phyloP scores from a whole-genome alignment of 2,113 vertebrate genomes.

The Gorsachius goisagi region DNA sequence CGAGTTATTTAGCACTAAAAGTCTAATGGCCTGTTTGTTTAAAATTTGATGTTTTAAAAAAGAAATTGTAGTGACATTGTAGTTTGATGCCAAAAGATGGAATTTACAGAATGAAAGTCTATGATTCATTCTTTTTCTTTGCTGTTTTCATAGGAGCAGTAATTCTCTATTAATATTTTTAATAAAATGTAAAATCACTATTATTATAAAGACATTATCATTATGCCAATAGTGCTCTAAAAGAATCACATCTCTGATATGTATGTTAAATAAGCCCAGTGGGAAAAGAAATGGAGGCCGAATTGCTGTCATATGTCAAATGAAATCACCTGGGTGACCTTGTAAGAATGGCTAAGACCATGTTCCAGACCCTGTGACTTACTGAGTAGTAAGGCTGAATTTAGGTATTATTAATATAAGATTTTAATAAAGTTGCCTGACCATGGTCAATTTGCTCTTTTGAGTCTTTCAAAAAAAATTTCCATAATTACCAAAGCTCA shows the following conservation, averaged over 20 bases:
- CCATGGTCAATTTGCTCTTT: background rate
- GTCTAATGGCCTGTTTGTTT: background rate
- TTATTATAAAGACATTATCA: conserved; percentile 62
- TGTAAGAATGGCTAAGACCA: conserved; percentile 43
- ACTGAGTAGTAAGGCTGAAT: conserved; percentile 1
- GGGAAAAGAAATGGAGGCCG: conserved; percentile 42
- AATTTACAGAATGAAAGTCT: background rate
- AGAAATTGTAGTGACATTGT: background rate
- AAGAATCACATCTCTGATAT: conserved; percentile 53
- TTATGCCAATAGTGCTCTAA: conserved; percentile 58
- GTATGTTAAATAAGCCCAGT: conserved; percentile 43
- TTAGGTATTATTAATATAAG: conserved; percentile 36
- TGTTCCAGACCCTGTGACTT: conserved; percentile 25
- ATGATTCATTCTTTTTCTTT: background rate
- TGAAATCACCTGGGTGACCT: conserved; percentile 67
- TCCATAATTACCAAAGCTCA: conserved; percentile 26
- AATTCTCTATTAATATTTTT: conserved; percentile 49
- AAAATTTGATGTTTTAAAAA: background rate
- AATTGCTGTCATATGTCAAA: conserved; percentile 44
- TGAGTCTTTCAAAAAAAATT: background rate
- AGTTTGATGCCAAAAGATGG: background rate
- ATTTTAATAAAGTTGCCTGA: conserved; percentile 7
- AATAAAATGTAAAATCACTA: conserved; percentile 54
- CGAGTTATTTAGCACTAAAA: background rate
- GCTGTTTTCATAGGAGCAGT: conserved; percentile 3